Conservation (phyloP, 2,797 vertebrate genomes). For the Anabas testudineus region DNA sequence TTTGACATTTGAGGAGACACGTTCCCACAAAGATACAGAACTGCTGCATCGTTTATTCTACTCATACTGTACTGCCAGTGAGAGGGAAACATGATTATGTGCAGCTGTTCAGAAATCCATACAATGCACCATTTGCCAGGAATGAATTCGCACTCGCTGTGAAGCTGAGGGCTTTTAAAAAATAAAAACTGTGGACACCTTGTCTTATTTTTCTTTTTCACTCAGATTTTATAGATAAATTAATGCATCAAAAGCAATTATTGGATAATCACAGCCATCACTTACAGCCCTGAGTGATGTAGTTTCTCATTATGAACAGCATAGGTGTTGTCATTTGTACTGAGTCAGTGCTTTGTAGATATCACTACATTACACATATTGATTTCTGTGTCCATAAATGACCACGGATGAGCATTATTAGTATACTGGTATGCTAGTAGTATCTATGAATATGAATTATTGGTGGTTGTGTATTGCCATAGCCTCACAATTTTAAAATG, state of each 20-base stretch:
- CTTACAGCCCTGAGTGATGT: neutral
- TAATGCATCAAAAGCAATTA: neutral
- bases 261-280: neutral
- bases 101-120: constrained; percentile 63
- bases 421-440: constrained; percentile 16
- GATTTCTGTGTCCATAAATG: constrained; percentile 63
- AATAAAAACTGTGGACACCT: neutral
- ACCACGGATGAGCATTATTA: constrained; percentile 45
- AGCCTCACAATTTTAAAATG: constrained; percentile 26
- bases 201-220: neutral
- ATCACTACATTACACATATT: constrained; percentile 55
- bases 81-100: constrained; percentile 56
- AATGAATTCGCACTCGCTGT: constrained; percentile 36
- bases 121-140: constrained; percentile 46
- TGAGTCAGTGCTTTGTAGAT: constrained; percentile 30
- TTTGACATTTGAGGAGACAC: constrained; percentile 37
- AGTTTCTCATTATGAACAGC: constrained; percentile 8
- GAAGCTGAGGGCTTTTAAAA: neutral
- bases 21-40: constrained; percentile 40
- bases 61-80: constrained; percentile 62
- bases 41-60: constrained; percentile 56
- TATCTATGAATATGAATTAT: constrained; percentile 38
- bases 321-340: neutral
- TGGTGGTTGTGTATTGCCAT: constrained; percentile 7
- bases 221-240: neutral